Evolutionary conservation across 2,113 vertebrate genomes (phyloP).

Genomic region (Petrocephalus zakoni): DNA sequence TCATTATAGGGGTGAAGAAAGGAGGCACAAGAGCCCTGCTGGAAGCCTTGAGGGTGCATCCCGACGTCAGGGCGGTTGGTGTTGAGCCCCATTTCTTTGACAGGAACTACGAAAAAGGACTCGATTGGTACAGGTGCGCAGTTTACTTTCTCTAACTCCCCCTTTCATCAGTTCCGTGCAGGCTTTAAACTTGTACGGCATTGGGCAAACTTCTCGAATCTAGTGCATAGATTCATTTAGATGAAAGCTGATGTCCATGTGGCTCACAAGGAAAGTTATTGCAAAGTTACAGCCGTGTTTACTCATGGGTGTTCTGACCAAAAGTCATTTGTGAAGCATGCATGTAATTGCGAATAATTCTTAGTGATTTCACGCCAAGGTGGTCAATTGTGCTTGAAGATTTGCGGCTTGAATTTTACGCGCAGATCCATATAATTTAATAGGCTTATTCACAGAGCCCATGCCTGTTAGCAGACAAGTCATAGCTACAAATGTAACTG

Average conservation of each 20-base stretch:
- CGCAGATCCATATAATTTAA: not conserved
- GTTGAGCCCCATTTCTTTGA: slow-evolving; percentile 68
- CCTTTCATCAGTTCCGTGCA: slow-evolving; percentile 82
- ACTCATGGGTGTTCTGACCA: not conserved
- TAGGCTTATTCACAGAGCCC: not conserved
- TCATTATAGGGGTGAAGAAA: slow-evolving; percentile 67
- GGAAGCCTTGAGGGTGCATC: slow-evolving; percentile 88
- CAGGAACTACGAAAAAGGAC: slow-evolving; percentile 83
- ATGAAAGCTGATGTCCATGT: not conserved
- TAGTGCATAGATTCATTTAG: not conserved
- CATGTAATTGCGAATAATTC: not conserved
- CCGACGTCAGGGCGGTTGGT: slow-evolving; percentile 91
- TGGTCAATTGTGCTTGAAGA: not conserved
- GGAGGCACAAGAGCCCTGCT: slow-evolving; percentile 80
- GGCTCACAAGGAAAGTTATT: not conserved
- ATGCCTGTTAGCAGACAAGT: not conserved
- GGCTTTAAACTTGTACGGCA: slow-evolving; percentile 63
- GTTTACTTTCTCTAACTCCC: slow-evolving; percentile 68
- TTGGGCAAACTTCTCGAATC: slow-evolving; percentile 55
- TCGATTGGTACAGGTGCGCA: slow-evolving; percentile 97
- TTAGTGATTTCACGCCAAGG: not conserved
- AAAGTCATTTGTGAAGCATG: not conserved
- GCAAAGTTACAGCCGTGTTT: not conserved
- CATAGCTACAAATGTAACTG: not conserved
- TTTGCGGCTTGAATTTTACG: not conserved